These are phyloP conservation scores for Aphelenchoides fujianensis DNA, from an alignment of 1,140 invertebrate genomes.

Conservation along the genomic window DNA sequence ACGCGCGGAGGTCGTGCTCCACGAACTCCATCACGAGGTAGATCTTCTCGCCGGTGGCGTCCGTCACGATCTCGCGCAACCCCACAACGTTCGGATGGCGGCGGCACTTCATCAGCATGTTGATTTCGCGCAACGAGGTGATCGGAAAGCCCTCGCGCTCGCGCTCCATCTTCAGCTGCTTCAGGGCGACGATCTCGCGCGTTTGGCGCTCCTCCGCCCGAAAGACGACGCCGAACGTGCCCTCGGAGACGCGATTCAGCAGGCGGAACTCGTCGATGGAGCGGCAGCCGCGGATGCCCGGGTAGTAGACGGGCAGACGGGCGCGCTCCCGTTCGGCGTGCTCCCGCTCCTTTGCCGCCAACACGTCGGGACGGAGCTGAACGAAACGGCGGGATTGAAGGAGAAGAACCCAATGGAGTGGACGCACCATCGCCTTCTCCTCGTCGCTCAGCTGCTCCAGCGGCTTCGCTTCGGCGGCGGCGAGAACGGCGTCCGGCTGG, in stretches of 20 bases:
- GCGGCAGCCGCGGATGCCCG: slow-evolving; percentile 73
- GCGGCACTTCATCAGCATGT: slow-evolving; percentile 84
- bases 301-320: slow-evolving; percentile 47
- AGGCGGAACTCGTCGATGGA: slow-evolving; percentile 98
- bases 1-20: slow-evolving; percentile 91
- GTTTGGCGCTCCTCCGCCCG: slow-evolving; percentile 89
- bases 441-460: no score
- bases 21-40: slow-evolving; percentile 99
- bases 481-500: no score
- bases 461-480: no score
- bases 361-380: no score
- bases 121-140: slow-evolving; percentile 93
- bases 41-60: slow-evolving; percentile 83
- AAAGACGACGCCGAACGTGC: slow-evolving; percentile 91
- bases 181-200: slow-evolving; percentile 93
- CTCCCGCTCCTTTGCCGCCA: no score
- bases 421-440: no score
- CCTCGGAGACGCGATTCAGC: slow-evolving; percentile 92
- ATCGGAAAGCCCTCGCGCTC: slow-evolving; percentile 99
- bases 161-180: slow-evolving; percentile 97
- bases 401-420: no score
- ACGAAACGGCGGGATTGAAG: no score
- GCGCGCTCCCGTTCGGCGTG: no score
- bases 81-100: slow-evolving; percentile 97
- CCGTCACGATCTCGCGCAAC: slow-evolving; percentile 68